A percentile compares a stretch with the other conserved stretches of the same genome.
Conservation (phyloP, 2,797 vertebrate genomes). For the Molothrus ater region DNA sequence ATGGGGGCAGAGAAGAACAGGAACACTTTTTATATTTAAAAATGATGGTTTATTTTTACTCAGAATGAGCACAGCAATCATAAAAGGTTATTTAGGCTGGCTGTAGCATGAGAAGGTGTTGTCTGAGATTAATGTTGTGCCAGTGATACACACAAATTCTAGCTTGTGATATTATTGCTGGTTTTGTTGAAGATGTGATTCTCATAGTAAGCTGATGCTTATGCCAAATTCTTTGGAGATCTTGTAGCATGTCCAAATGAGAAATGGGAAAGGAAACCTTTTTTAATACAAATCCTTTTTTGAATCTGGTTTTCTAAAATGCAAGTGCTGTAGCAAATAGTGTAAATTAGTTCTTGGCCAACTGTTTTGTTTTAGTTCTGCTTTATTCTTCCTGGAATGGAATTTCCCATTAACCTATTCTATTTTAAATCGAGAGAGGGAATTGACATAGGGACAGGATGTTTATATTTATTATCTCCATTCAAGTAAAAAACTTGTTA, state of each 20-base stretch:
- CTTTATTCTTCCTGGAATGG: not conserved
- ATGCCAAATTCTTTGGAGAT: not conserved
- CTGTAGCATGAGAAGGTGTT: not conserved
- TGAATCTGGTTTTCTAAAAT: not conserved
- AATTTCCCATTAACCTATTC: conserved; percentile 9
- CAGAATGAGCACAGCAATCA: not conserved
- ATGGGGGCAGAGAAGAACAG: not conserved
- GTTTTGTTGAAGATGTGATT: not conserved
- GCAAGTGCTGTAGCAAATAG: not conserved
- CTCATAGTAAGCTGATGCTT: not conserved
- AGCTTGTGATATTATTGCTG: not conserved
- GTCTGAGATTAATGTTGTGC: not conserved
- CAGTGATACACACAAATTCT: not conserved
- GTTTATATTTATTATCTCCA: not conserved
- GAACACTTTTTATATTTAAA: not conserved
- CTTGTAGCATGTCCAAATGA: not conserved
- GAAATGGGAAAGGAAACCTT: not conserved
- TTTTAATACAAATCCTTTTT: not conserved
- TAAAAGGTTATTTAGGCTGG: not conserved
- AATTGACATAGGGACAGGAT: not conserved
- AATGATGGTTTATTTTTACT: not conserved
- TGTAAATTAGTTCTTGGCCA: not conserved
- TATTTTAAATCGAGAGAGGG: not conserved
- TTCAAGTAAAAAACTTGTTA: not conserved
- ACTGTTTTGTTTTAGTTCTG: conserved; percentile 2